Percentiles rank a stretch among this genome's conserved stretches.
Evolutionary conservation across 2,888 invertebrate genomes (phyloP).

Genomic region (Laspeyria flexula): DNA sequence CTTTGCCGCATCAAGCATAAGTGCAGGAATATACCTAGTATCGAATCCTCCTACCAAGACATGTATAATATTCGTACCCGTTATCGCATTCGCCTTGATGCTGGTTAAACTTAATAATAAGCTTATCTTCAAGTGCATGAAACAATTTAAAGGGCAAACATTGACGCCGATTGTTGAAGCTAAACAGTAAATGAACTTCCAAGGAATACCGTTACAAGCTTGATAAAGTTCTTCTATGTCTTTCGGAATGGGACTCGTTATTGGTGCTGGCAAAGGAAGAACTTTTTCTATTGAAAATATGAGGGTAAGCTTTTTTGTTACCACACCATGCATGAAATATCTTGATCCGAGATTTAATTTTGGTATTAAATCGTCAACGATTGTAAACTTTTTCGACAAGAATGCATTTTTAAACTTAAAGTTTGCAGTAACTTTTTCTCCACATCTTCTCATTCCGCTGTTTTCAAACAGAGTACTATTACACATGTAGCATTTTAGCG

Average conservation of each 20-base stretch:
- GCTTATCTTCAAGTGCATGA: constrained; percentile 75
- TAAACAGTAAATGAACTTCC: constrained; percentile 77
- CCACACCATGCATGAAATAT: constrained; percentile 58
- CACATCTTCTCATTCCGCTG: constrained; percentile 71
- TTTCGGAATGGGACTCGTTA: constrained; percentile 54
- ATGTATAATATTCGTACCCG: constrained; percentile 65
- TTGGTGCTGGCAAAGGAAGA: constrained; percentile 51
- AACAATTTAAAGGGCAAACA: constrained; percentile 70
- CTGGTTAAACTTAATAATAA: constrained; percentile 74
- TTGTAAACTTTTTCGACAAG: constrained; percentile 54
- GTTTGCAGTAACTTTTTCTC: constrained; percentile 66
- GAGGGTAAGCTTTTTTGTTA: constrained; percentile 57
- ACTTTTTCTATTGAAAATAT: constrained; percentile 69
- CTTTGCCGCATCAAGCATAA: constrained; percentile 68
- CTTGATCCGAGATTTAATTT: constrained; percentile 60
- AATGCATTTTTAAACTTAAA: constrained; percentile 56
- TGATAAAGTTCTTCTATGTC: constrained; percentile 63
- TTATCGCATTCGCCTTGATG: constrained; percentile 63
- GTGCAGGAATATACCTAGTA: constrained; percentile 62
- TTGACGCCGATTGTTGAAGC: constrained; percentile 72
- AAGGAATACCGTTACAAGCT: constrained; percentile 64
- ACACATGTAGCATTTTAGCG: constrained; percentile 72
- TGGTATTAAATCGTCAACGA: constrained; percentile 68
- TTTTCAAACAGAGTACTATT: constrained; percentile 73
- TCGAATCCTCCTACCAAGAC: constrained; percentile 69